phyloP scores from a whole-genome alignment of 2,888 invertebrate species.

The Punctoribates punctum region DNA sequence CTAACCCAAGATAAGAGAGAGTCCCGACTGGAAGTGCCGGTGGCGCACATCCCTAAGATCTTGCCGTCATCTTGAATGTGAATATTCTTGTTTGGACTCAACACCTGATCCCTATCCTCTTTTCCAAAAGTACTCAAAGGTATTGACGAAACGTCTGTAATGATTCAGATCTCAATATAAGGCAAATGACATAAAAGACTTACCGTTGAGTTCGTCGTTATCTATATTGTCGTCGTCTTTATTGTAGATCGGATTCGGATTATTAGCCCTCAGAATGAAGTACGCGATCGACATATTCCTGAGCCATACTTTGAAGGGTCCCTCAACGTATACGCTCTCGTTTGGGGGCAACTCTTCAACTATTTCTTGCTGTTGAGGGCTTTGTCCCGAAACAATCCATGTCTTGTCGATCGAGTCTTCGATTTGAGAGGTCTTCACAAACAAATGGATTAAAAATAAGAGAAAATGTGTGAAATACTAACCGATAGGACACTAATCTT shows the following conservation, averaged over 20 bases:
- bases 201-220: constrained; percentile 36
- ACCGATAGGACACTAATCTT: constrained; percentile 65
- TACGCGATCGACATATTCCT: constrained; percentile 71
- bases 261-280: constrained; percentile 71
- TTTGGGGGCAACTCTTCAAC: constrained; percentile 62
- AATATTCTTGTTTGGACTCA: constrained; percentile 62
- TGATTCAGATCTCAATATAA: background rate
- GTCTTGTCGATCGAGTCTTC: constrained; percentile 76
- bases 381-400: constrained; percentile 86
- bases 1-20: constrained; percentile 89
- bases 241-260: constrained; percentile 8
- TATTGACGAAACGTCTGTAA: constrained; percentile 63
- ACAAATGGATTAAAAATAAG: background rate
- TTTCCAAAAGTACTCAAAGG: constrained; percentile 50
- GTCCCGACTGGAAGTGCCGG: constrained; percentile 77
- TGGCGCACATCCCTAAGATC: constrained; percentile 80
- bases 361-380: constrained; percentile 68
- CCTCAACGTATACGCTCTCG: constrained; percentile 74
- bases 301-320: constrained; percentile 76
- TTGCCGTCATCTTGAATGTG: constrained; percentile 92
- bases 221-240: constrained; percentile 38
- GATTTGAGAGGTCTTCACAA: constrained; percentile 51
- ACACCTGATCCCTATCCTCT: constrained; percentile 47
- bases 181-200: background rate
- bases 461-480: constrained; percentile 46